Base-by-base conservation (phyloP, 2,888 invertebrate species). In the Apamea monoglypha region DNA sequence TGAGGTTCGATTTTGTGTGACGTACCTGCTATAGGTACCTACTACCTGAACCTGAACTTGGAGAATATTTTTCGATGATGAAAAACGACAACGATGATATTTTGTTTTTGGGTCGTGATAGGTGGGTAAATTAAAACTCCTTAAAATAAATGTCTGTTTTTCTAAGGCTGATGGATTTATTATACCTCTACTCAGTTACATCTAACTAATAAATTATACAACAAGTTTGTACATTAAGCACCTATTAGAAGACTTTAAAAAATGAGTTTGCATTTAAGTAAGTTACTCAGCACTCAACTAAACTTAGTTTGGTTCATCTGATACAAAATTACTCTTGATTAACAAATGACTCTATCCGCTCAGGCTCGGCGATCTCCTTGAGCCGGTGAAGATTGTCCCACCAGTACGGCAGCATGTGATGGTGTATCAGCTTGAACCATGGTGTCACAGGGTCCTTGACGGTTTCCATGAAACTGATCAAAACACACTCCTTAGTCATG, bases 361-460 rank as follows among this genome's bases (percentile, higher is more conserved):
- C 76, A 7, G 83, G 86, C 25, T 87, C 79, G 4, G 86, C 85
- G 50, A 86, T 96, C 88, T 97, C 95, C 50, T 98, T 95, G 73
- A 99, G 92, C 82, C 97, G 94, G 87, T 98, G 95, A 80, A 99
- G 96, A 95, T 98, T 98, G 87, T 98, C 97, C 99, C 99, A 99
- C 98, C 99, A 99, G 44, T 97, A 91, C 66, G 97, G 97, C 78
- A 99, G 96, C 85, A 98, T 97, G 90, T 98, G 97, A 83, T 98
- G 97, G 29, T 98, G 95, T 80, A 99, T 98, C 16, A 99, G 95
- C 76, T 97, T 93, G 92, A 99, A 99, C 99, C 99, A 99, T 0
- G 99, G 99, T 1, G 99, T 99, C 77, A 99, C 92, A 0, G 98
- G 98, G 0, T 97, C 97, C 81, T 97, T 93, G 76, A 98, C 93